Percentiles rank a stretch among this genome's conserved stretches.
Conservation (phyloP, 2,888 invertebrate genomes). For the Sinopyrophorus schimmeli region DNA sequence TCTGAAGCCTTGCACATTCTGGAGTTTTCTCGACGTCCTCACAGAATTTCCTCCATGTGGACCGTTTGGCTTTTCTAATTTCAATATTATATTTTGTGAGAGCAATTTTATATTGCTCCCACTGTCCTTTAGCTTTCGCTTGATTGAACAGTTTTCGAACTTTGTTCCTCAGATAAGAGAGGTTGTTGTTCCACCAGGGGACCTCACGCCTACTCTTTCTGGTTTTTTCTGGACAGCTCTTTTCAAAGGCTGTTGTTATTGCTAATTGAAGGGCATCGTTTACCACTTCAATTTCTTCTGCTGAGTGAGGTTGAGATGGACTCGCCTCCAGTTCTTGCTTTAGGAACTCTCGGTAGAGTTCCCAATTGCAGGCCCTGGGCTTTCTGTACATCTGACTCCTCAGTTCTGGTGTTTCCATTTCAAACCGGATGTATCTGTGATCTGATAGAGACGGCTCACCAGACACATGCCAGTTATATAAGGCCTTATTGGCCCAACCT, state of each 20-base stretch:
- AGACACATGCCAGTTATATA: neutral
- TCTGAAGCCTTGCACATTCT: neutral
- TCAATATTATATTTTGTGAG: neutral
- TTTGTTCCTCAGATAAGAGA: neutral
- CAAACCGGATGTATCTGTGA: neutral
- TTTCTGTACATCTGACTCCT: neutral
- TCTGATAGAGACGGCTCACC: conserved; percentile 2
- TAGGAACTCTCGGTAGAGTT: too few species aligned
- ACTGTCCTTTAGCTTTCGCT: neutral
- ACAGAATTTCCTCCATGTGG: neutral
- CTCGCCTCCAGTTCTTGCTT: too few species aligned
- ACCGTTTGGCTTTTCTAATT: neutral
- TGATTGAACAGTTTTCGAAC: conserved; percentile 1
- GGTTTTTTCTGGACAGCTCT: too few species aligned
- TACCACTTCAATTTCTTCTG: too few species aligned
- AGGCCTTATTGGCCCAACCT: neutral
- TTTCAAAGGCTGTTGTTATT: too few species aligned
- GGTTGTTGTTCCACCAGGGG: neutral
- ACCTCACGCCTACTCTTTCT: too few species aligned
- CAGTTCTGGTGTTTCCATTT: neutral
- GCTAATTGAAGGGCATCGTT: too few species aligned
- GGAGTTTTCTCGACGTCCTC: conserved; percentile 2
- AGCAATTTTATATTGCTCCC: neutral
- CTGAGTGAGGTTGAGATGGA: too few species aligned
- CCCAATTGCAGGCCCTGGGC: neutral